Evolutionary conservation across 2,888 invertebrate species (phyloP), one percentile per base, ranked within the genome.

Genomic region (Campopleginae sp.): DNA sequence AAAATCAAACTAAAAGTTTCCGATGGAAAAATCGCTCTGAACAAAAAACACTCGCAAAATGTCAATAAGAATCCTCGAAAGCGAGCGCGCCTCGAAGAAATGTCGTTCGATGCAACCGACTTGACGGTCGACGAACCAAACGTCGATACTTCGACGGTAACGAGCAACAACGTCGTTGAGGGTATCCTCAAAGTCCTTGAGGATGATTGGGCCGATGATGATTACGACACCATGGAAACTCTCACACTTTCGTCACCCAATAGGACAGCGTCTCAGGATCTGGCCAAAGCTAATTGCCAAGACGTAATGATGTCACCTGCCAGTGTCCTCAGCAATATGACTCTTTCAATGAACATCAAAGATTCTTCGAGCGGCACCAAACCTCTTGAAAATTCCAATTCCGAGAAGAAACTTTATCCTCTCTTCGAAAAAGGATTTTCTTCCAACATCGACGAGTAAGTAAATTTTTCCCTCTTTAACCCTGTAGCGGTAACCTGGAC

Each of bases 261-360:
- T 74, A 91, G 89, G 44, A 84, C 87, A 46, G 80, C 23, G n/a
- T 65, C 65, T n/a, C 23, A 46, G 8, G 12, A 5, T 8, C 10
- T 48, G 10, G 12, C 33, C 3, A n/a, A 31, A 19, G 33, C 17
- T 27, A 90, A 90, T 17, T 88, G 89, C 61, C 88, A 77, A 17
- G 86, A 89, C 54, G 46, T 89, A 2, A 87, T 88, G 12, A 90
- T 95, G 90, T 95, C 95, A 2, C 95, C 95, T 4, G 94, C 94
- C 8, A 94, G 94, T 46, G 94, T 95, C 88, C 94, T 95, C 88
- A 93, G 93, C 86, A 94, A 94, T 86, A 94, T 95, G 94, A 94
- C 95, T 5, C 95, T 95, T 0, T 94, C 94, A 8, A 94, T 94
- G 92, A 94, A 95, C 78, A 95, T 95, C n/a, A 93, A 94, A 86